phyloP scores from a whole-genome alignment of 2,113 vertebrate genomes.

The Callochromis pleurospilus region DNA sequence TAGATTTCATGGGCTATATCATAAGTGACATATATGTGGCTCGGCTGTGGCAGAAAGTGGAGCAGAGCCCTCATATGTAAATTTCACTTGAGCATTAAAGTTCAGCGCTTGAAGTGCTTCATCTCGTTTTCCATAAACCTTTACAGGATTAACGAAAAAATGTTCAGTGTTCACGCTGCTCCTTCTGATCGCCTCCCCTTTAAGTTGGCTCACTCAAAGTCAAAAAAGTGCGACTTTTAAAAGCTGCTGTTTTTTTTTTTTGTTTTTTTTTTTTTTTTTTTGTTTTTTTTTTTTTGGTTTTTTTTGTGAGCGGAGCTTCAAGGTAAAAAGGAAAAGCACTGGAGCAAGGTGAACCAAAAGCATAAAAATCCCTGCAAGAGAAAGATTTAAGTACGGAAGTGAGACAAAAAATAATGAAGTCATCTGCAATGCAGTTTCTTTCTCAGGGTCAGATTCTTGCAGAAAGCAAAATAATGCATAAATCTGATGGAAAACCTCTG shows the following conservation, averaged over 20 bases:
- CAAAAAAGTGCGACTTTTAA: neutral
- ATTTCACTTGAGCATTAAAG: slow-evolving; percentile 25
- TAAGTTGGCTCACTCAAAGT: neutral
- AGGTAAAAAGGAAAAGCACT: neutral
- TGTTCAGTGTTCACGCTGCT: neutral
- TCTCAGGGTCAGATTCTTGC: neutral
- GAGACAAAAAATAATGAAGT: neutral
- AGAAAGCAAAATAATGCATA: neutral
- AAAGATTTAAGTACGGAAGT: neutral
- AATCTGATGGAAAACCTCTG: neutral
- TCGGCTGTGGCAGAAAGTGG: neutral
- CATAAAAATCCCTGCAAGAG: neutral
- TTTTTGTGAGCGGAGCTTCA: neutral
- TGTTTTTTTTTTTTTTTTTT: neutral
- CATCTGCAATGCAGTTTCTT: neutral
- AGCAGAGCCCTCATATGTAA: slow-evolving; percentile 13
- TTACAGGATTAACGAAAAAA: slow-evolving; percentile 29
- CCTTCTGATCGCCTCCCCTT: slow-evolving; percentile 16
- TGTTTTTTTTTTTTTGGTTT: neutral
- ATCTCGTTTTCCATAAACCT: slow-evolving; percentile 28
- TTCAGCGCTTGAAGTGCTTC: neutral
- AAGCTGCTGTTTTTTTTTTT: neutral
- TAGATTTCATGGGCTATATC: neutral
- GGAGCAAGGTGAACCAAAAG: neutral
- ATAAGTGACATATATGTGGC: neutral